Evolutionary conservation across 2,888 invertebrate species (phyloP).

Genomic region (Limenitis camilla): DNA sequence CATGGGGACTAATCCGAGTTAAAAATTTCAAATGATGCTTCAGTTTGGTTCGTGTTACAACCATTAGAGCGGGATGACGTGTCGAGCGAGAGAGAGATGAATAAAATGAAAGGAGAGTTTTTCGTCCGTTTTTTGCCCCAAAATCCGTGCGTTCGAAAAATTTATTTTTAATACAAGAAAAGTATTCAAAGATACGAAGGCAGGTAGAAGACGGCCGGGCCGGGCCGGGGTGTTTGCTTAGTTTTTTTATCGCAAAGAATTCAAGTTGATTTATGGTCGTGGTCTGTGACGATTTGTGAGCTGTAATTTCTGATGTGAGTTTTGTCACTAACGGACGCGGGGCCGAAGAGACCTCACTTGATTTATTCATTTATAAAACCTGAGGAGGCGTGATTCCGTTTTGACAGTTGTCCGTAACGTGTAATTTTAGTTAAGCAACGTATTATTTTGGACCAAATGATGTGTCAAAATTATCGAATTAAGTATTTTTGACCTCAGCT

Average conservation of each 20-base stretch:
- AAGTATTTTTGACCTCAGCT: conserved; percentile 12
- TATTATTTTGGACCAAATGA: conserved; percentile 30
- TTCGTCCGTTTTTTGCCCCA: conserved; percentile 68
- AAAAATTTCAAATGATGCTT: conserved; percentile 51
- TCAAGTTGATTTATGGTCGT: conserved; percentile 64
- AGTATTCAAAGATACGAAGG: conserved; percentile 69
- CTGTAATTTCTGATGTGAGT: conserved; percentile 68
- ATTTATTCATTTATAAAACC: conserved; percentile 63
- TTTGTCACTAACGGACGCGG: conserved; percentile 62
- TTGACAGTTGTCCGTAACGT: conserved; percentile 56
- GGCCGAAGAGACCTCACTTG: conserved; percentile 33
- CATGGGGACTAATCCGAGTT: conserved; percentile 34
- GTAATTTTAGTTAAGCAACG: conserved; percentile 39
- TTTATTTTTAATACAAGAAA: conserved; percentile 72
- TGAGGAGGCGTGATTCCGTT: conserved; percentile 50
- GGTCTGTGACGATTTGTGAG: conserved; percentile 72
- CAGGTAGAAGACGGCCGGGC: conserved; percentile 66
- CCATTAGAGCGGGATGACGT: conserved; percentile 42
- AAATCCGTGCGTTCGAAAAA: conserved; percentile 66
- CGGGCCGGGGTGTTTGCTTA: conserved; percentile 66
- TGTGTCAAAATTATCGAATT: conserved; percentile 21
- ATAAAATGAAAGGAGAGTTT: conserved; percentile 53
- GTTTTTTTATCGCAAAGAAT: conserved; percentile 62
- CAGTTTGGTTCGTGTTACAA: conserved; percentile 43
- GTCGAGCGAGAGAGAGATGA: conserved; percentile 37